Conservation (phyloP, 2,888 invertebrate genomes). For the Meiosimyza decipiens region DNA sequence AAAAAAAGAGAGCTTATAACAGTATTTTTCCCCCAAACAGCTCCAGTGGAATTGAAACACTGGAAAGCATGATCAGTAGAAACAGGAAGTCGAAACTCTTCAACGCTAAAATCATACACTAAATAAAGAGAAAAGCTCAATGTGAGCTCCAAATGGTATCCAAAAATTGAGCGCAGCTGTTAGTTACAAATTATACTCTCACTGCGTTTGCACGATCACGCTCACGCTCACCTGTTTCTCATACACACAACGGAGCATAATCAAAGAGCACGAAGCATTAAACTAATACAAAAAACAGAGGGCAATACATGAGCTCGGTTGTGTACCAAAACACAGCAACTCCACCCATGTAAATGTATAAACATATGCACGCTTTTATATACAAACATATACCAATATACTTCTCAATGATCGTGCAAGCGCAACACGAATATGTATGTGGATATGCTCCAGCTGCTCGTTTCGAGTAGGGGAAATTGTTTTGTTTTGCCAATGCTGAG, state of each 20-base stretch:
- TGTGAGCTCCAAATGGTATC: conserved; percentile 29
- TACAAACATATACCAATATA: not conserved
- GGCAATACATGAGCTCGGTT: not conserved
- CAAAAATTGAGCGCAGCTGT: not conserved
- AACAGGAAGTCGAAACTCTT: conserved; percentile 37
- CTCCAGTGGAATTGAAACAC: conserved; percentile 43
- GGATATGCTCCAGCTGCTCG: conserved; percentile 28
- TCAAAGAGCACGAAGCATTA: conserved; percentile 15
- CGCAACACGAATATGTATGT: conserved; percentile 8
- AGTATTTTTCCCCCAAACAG: conserved; percentile 36
- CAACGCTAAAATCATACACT: conserved; percentile 33
- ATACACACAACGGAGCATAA: not conserved
- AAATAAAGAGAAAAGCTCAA: conserved; percentile 15
- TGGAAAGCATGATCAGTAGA: not conserved
- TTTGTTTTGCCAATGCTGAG: conserved; percentile 7
- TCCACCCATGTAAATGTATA: conserved; percentile 24
- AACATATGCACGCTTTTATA: not conserved
- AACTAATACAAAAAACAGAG: not conserved
- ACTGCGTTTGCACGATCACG: not conserved
- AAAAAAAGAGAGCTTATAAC: conserved; percentile 36
- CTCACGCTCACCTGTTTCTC: conserved; percentile 28
- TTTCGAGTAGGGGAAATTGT: conserved; percentile 20
- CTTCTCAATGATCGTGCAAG: conserved; percentile 6
- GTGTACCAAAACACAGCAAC: conserved; percentile 20
- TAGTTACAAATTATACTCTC: not conserved